Conservation (phyloP, 30 jellyfish, hydroid and myxozoan genomes). For the Sanderia malayensis region DNA sequence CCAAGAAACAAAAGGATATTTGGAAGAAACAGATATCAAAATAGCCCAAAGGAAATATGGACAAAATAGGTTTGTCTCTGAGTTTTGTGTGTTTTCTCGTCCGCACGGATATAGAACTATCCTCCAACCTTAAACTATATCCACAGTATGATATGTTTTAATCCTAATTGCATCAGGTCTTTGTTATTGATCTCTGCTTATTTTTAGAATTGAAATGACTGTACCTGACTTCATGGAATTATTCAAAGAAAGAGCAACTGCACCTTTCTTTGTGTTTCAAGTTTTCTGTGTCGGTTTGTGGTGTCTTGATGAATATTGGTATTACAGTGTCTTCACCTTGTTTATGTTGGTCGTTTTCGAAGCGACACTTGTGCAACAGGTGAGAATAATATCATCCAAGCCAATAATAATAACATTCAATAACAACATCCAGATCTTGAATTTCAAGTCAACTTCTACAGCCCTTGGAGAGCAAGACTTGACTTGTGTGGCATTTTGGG, state of each 20-base stretch:
- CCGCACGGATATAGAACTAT: too few species aligned
- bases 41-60: conserved; percentile 80
- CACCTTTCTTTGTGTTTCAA: conserved; percentile 99
- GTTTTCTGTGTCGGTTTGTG: conserved; percentile 98
- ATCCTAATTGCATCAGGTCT: too few species aligned
- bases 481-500: too few species aligned
- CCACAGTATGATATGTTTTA: too few species aligned
- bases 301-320: conserved; percentile 99
- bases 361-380: conserved; percentile 99
- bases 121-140: too few species aligned
- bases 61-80: conserved; percentile 58
- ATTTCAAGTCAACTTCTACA: too few species aligned
- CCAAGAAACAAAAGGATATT: conserved; percentile 91
- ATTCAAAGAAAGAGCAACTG: conserved; percentile 97
- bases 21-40: conserved; percentile 78
- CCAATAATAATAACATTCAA: too few species aligned
- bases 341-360: conserved; percentile 93
- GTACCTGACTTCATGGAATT: conserved; percentile 95
- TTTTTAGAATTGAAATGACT: conserved; percentile 90
- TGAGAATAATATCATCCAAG: too few species aligned
- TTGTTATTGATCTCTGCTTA: neutral
- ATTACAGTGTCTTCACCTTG: conserved; percentile 87
- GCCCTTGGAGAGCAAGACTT: too few species aligned
- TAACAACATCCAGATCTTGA: too few species aligned
- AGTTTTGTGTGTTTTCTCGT: too few species aligned